Percentiles rank a stretch among this genome's conserved stretches.
phyloP scores from a whole-genome alignment of 1,140 invertebrate species.

The Ceratina australensis region DNA sequence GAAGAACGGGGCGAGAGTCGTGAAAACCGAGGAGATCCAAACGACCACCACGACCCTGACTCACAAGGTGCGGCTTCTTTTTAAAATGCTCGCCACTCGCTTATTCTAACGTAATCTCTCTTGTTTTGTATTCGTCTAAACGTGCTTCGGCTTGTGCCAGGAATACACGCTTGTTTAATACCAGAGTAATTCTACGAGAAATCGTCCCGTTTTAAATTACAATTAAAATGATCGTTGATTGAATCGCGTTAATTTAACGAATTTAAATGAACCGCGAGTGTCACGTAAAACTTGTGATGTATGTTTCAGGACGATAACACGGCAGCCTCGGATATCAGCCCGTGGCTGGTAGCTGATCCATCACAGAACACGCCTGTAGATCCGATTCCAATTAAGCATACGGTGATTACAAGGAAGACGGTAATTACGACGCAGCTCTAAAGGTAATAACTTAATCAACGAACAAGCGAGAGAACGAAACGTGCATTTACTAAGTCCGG shows the following conservation, averaged over 20 bases:
- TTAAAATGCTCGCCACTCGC: constrained; percentile 51
- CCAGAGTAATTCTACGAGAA: background rate
- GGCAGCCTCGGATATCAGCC: constrained; percentile 83
- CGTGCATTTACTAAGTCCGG: constrained; percentile 6
- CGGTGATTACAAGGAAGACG: constrained; percentile 88
- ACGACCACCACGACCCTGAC: constrained; percentile 74
- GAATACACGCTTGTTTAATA: background rate
- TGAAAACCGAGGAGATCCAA: constrained; percentile 75
- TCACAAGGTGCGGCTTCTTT: constrained; percentile 69
- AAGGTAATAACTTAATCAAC: constrained; percentile 27
- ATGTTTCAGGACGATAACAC: constrained; percentile 76
- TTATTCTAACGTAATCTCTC: constrained; percentile 23
- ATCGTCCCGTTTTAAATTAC: background rate
- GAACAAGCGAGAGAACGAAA: background rate
- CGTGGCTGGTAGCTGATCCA: constrained; percentile 88
- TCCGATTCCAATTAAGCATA: constrained; percentile 83
- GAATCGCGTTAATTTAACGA: background rate
- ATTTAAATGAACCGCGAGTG: too few species aligned
- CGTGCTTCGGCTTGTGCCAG: constrained; percentile 23
- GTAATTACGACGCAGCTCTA: constrained; percentile 92
- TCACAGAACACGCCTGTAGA: constrained; percentile 81
- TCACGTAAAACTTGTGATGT: background rate
- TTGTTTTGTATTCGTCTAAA: constrained; percentile 27
- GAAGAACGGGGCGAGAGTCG: constrained; percentile 67
- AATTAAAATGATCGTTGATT: background rate